phyloP scores from a whole-genome alignment of 2,797 vertebrate genomes.

The Eospalax fontanierii region DNA sequence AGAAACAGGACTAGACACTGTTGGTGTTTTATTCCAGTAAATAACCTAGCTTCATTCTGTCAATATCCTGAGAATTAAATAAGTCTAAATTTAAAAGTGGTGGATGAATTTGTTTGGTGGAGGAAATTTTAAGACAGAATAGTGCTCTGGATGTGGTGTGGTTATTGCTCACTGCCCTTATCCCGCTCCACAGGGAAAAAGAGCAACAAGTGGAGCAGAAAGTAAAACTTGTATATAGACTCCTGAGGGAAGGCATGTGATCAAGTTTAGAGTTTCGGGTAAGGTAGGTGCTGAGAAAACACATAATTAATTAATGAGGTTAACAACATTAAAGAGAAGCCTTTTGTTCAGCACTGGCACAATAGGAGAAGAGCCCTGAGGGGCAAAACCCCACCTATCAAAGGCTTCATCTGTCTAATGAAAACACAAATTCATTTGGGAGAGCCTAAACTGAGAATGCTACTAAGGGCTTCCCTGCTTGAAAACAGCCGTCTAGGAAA shows the following conservation, averaged over 20 bases:
- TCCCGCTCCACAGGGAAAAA: not conserved
- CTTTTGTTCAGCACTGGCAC: not conserved
- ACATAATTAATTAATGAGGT: not conserved
- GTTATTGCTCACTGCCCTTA: not conserved
- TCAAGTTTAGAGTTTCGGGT: not conserved
- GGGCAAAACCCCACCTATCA: not conserved
- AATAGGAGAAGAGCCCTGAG: not conserved
- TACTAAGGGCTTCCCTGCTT: not conserved
- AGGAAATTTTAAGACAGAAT: not conserved
- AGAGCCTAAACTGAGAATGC: not conserved
- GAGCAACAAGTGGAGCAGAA: not conserved
- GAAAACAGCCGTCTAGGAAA: not conserved
- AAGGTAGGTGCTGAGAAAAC: not conserved
- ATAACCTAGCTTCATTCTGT: not conserved
- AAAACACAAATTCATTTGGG: not conserved
- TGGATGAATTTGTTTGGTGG: not conserved
- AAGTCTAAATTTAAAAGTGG: not conserved
- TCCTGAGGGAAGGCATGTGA: not conserved
- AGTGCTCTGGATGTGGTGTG: not conserved
- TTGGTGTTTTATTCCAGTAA: not conserved
- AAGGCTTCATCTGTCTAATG: not conserved
- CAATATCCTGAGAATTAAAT: not conserved
- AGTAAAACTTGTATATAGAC: not conserved
- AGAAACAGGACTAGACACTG: no score
- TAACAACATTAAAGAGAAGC: not conserved